These are phyloP conservation scores for Aleiodes alternator DNA, from an alignment of 2,888 invertebrate species.

Conservation along the genomic window DNA sequence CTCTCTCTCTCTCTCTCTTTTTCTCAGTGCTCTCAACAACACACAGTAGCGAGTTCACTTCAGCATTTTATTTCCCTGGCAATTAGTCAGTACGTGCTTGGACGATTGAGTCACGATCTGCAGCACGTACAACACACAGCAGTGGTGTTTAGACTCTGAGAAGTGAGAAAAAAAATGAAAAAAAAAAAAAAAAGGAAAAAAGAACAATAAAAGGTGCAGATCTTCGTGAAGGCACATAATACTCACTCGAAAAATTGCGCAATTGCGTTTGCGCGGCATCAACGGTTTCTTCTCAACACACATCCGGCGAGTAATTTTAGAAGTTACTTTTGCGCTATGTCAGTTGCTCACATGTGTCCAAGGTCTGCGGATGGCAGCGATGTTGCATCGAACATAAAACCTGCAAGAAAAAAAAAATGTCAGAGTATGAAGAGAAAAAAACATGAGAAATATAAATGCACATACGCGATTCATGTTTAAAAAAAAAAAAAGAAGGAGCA, in stretches of 20 bases:
- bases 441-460: background rate
- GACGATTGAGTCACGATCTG: slow-evolving; percentile 66
- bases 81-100: slow-evolving; percentile 66
- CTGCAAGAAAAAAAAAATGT: background rate
- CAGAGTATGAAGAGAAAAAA: background rate
- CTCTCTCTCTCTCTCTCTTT: slow-evolving; percentile 17
- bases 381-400: slow-evolving; percentile 3
- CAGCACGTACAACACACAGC: slow-evolving; percentile 44
- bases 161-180: slow-evolving; percentile 19
- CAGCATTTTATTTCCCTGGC: slow-evolving; percentile 51
- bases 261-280: slow-evolving; percentile 12
- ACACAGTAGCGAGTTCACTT: slow-evolving; percentile 22
- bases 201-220: slow-evolving; percentile 28
- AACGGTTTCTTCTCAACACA: slow-evolving; percentile 27
- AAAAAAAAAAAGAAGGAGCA: background rate
- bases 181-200: background rate
- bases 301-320: slow-evolving; percentile 42
- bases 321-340: slow-evolving; percentile 33
- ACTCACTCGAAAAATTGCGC: slow-evolving; percentile 37
- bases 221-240: slow-evolving; percentile 23
- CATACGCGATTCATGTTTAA: background rate
- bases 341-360: slow-evolving; percentile 27
- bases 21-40: slow-evolving; percentile 6
- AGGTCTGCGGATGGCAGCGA: slow-evolving; percentile 16
- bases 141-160: slow-evolving; percentile 17